These are phyloP conservation scores for Brachyptera putata DNA, from an alignment of 2,888 invertebrate species.

Conservation along the genomic window DNA sequence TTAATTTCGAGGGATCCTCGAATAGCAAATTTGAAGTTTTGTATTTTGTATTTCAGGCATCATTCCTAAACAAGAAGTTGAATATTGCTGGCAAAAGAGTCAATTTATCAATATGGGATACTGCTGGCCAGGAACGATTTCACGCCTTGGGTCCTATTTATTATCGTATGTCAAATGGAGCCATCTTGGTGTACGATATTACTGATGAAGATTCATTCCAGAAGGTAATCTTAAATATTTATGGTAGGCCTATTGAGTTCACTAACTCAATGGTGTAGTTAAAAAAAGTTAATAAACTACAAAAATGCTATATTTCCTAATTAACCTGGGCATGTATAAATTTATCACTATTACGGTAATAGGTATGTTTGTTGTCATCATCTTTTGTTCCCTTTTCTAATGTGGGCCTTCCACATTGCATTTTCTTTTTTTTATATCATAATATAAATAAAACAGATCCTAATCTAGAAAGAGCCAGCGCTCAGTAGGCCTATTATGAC, in stretches of 20 bases:
- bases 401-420: too few species aligned
- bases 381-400: too few species aligned
- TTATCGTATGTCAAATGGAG: slow-evolving; percentile 95
- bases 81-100: slow-evolving; percentile 84
- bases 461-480: too few species aligned
- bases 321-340: not conserved
- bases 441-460: too few species aligned
- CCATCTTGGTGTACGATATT: slow-evolving; percentile 95
- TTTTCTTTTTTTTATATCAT: too few species aligned
- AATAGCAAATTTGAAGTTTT: too few species aligned
- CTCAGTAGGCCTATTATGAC: too few species aligned
- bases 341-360: slow-evolving; percentile 1
- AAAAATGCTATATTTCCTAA: not conserved
- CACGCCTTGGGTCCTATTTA: slow-evolving; percentile 98
- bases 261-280: not conserved
- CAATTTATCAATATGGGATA: slow-evolving; percentile 96
- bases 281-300: too few species aligned
- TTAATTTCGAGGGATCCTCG: too few species aligned
- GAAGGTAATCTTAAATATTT: slow-evolving; percentile 67
- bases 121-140: slow-evolving; percentile 95
- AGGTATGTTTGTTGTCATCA: too few species aligned
- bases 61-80: slow-evolving; percentile 91
- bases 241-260: not conserved
- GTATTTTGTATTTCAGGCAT: slow-evolving; percentile 69
- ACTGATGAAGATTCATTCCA: slow-evolving; percentile 95